Percentiles rank a stretch among this genome's conserved stretches.
Conservation (phyloP, 2,797 vertebrate genomes). For the Rhynchonycteris naso region DNA sequence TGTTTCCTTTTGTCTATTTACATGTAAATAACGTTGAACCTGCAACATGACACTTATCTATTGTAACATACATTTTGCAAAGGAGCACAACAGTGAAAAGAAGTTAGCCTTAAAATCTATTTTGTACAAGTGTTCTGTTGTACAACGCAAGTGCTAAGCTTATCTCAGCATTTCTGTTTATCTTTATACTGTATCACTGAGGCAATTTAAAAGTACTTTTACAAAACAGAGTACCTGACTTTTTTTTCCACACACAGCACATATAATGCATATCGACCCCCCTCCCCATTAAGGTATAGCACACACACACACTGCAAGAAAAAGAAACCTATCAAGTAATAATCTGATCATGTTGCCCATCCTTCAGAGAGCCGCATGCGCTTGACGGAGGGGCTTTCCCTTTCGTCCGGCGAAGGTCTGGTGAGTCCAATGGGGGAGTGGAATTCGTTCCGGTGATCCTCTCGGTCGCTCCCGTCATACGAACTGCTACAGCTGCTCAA, state of each 20-base stretch:
- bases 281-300: conserved; percentile 95
- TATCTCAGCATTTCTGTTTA: conserved; percentile 92
- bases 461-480: conserved; percentile 98
- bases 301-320: conserved; percentile 96
- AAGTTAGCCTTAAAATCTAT: conserved; percentile 96
- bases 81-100: conserved; percentile 98
- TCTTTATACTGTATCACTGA: conserved; percentile 94
- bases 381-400: conserved; percentile 98
- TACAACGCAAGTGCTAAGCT: conserved; percentile 97
- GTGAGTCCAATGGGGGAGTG: conserved; percentile 98
- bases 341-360: conserved; percentile 98
- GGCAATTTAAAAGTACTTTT: conserved; percentile 97
- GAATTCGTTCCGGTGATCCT: conserved; percentile 98
- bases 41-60: conserved; percentile 99
- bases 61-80: conserved; percentile 99
- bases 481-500: conserved; percentile 99
- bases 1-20: conserved; percentile 95
- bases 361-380: conserved; percentile 98
- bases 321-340: conserved; percentile 88
- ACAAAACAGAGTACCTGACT: conserved; percentile 97
- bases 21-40: conserved; percentile 99
- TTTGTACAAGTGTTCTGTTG: conserved; percentile 97
- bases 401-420: conserved; percentile 96
- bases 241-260: conserved; percentile 94
- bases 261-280: conserved; percentile 97